Base-by-base conservation (phyloP, 2,888 invertebrate species). In the Diploptera punctata region DNA sequence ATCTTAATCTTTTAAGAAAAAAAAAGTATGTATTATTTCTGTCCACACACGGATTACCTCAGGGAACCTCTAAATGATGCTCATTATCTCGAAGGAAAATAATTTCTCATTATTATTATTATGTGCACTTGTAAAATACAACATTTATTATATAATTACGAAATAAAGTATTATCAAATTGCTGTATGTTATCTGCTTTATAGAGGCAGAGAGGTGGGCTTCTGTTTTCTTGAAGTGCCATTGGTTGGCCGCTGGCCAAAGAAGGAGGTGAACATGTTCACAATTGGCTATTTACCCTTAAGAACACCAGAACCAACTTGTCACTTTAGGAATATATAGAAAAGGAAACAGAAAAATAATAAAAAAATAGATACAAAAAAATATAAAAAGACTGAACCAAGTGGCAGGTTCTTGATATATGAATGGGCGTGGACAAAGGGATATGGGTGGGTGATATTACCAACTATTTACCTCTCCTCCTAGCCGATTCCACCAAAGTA, bases 211-310 rank as follows among this genome's bases (percentile, higher is more conserved):
- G n/a, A n/a, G n/a, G n/a, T n/a, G 10, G 33, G 33, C 33, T 5
- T 33, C 10, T 33, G 33, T 33, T 1, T 57, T 29, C 19, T 24
- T 13, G 49, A 18, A 19, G 10, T 52, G 18, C 13, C 3, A 72
- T 72, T 72, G 68, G 62, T 44, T 72, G 72, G 72, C 60, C 24
- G 10, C 9, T 21, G 29, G 68, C 72, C 72, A 72, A 68, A 26
- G 68, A 16, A 71, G 68, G 72, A 72, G 29, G 61, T n/a, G 57
- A 57, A 67, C 19, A 38, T 31, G 31, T 33, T 26, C 10, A 68
- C 49, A 52, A 68, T 61, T 72, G 72, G 72, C 38, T 54, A 60
- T 57, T 29, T 57, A 57, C 29, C 24, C 29, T n/a, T 26, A 2
- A 16, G 57, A 57, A n/a, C 1, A 29, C 29, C n/a, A 57, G 5